phyloP scores from a whole-genome alignment of 92 coral and sea anemone species.

The Epizoanthus stellaris region DNA sequence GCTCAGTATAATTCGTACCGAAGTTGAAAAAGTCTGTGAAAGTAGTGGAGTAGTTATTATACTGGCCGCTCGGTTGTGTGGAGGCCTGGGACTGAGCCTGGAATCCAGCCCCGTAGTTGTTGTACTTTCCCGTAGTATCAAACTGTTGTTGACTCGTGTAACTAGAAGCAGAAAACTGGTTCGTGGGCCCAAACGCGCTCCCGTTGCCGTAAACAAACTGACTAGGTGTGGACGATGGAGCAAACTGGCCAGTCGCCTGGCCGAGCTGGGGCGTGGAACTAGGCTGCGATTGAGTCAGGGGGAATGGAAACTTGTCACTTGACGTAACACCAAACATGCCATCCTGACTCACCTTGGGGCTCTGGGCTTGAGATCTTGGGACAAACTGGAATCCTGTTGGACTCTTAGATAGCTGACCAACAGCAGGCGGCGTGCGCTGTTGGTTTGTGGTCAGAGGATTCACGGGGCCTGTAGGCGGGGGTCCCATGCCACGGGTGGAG shows the following conservation, averaged over 20 bases:
- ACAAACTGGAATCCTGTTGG: slow-evolving; percentile 29
- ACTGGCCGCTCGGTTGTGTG: slow-evolving; percentile 20
- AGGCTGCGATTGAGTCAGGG: background rate
- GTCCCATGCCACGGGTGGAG: slow-evolving; percentile 22
- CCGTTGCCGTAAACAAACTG: slow-evolving; percentile 37
- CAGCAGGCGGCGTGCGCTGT: slow-evolving; percentile 5
- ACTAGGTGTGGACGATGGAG: slow-evolving; percentile 1
- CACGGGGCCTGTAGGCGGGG: background rate
- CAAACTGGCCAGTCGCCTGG: slow-evolving; percentile 20
- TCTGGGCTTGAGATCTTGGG: slow-evolving; percentile 16
- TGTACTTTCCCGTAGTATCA: slow-evolving; percentile 17
- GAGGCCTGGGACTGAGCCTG: slow-evolving; percentile 25
- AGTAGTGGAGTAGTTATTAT: slow-evolving; percentile 30
- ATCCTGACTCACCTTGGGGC: slow-evolving; percentile 20
- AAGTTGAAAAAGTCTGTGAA: slow-evolving; percentile 42
- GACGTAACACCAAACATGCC: slow-evolving; percentile 29
- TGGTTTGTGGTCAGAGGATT: slow-evolving; percentile 1
- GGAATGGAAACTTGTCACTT: background rate
- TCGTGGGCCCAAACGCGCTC: background rate
- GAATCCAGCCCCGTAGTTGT: slow-evolving; percentile 32
- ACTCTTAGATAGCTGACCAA: slow-evolving; percentile 6
- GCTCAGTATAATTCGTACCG: slow-evolving; percentile 31
- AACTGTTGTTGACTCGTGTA: slow-evolving; percentile 18
- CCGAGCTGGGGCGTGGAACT: slow-evolving; percentile 15
- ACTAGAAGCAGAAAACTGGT: slow-evolving; percentile 23